Percentiles rank a stretch among this genome's conserved stretches.
These are phyloP conservation scores for Cryptocheilus praepositus DNA, from an alignment of 2,888 invertebrate genomes.

Conservation along the genomic window DNA sequence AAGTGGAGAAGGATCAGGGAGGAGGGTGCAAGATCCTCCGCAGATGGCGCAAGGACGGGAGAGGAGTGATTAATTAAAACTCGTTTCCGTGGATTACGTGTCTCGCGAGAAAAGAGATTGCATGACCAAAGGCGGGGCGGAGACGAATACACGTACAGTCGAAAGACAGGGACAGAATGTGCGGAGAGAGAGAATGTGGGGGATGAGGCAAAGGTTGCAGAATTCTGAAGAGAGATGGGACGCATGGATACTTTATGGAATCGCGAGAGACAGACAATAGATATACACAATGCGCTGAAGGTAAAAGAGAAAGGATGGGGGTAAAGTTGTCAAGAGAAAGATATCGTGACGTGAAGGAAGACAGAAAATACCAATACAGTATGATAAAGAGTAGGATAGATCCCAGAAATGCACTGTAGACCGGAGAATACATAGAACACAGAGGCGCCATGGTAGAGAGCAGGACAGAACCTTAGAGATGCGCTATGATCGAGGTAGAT, in stretches of 20 bases:
- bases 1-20: neutral
- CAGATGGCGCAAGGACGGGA: constrained; percentile 42
- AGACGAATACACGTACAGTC: neutral
- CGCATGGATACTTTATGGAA: neutral
- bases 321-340: too few species aligned
- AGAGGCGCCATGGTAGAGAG: too few species aligned
- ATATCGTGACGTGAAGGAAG: too few species aligned
- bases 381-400: too few species aligned
- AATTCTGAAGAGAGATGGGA: constrained; percentile 4
- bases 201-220: constrained; percentile 8
- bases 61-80: constrained; percentile 49
- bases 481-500: too few species aligned
- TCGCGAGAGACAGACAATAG: neutral
- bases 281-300: neutral
- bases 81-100: constrained; percentile 38
- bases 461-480: too few species aligned
- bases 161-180: constrained; percentile 6
- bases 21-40: constrained; percentile 28
- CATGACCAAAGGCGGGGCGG: neutral
- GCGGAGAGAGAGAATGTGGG: neutral
- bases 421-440: too few species aligned
- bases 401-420: too few species aligned
- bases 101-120: too few species aligned
- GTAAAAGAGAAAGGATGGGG: too few species aligned
- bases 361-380: too few species aligned